Evolutionary conservation across 1,140 invertebrate species (phyloP).

Genomic region (Drosophila willistoni): DNA sequence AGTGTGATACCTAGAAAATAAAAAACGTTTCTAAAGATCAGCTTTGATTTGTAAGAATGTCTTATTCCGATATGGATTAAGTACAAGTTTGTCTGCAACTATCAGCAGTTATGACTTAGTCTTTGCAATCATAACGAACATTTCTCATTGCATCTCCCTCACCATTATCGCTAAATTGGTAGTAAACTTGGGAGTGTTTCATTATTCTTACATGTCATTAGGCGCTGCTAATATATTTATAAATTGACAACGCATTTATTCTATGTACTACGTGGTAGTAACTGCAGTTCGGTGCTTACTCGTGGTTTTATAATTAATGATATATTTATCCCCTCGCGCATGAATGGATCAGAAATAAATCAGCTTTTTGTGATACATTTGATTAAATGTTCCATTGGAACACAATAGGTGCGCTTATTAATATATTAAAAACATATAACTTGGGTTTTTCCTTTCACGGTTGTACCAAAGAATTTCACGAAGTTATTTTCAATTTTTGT

Average conservation of each 20-base stretch:
- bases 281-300: no score
- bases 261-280: conserved; percentile 17
- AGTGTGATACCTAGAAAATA: conserved; percentile 95
- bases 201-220: conserved; percentile 66
- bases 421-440: no score
- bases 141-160: conserved; percentile 62
- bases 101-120: conserved; percentile 67
- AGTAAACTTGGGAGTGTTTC: conserved; percentile 56
- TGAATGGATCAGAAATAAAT: no score
- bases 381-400: no score
- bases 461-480: no score
- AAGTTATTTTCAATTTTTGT: no score
- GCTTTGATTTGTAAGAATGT: neutral
- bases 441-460: no score
- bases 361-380: no score
- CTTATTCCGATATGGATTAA: neutral
- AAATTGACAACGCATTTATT: conserved; percentile 51
- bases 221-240: conserved; percentile 31
- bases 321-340: no score
- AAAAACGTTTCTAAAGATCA: neutral
- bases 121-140: conserved; percentile 65
- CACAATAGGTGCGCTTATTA: no score
- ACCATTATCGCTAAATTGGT: conserved; percentile 67
- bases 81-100: conserved; percentile 66
- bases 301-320: no score